Evolutionary conservation across 1,140 invertebrate genomes (phyloP), one percentile per base, ranked within the genome.

Genomic region (Trichonephila inaurata): DNA sequence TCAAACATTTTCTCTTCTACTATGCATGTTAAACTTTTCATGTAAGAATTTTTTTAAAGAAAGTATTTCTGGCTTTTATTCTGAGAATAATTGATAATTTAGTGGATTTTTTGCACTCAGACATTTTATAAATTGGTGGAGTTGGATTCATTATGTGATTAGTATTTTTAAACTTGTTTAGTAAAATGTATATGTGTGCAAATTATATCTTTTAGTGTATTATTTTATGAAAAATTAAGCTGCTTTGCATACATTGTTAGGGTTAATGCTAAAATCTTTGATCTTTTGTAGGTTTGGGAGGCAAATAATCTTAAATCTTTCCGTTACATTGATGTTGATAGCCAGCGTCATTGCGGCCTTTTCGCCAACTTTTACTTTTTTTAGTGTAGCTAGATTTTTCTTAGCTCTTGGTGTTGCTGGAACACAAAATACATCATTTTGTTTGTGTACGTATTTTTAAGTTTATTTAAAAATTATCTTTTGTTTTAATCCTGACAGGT

Each of bases 401-500:
- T 77, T 94, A 64, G 94, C 94, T 77, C 81, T 94, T 86, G 94
- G 94, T 87, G 94, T 91, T 61, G 94, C 61, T 91, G 94, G 94
- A 24, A 89, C 89, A 66, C 94, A 94, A 82, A 94, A 94, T 82
- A 91, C 94, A 72, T 91, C 94, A 21, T 94, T 94, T 85, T 94
- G 94, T 94, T 91, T 94, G n/a, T 81, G 94, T 94, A 81, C 77
- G 94, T 94, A 91, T 90, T 83, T 40, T 40, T 40, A 40, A 40
- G 33, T 40, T 40, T 60, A 33, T 40, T 77, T 24, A 51, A 18
- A 18, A 40, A 82, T 19, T 82, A 14, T 82, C 24, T 19, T n/a
- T 66, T 66, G 21, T 66, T 64, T 18, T 64, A 7, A 19, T 19
- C 19, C n/a, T 66, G 7, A n/a, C 64, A n/a, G n/a, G 3, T 66